Percentiles rank a stretch among this genome's conserved stretches.
phyloP scores from a whole-genome alignment of 2,888 invertebrate genomes.

The Miltochrista miniata region DNA sequence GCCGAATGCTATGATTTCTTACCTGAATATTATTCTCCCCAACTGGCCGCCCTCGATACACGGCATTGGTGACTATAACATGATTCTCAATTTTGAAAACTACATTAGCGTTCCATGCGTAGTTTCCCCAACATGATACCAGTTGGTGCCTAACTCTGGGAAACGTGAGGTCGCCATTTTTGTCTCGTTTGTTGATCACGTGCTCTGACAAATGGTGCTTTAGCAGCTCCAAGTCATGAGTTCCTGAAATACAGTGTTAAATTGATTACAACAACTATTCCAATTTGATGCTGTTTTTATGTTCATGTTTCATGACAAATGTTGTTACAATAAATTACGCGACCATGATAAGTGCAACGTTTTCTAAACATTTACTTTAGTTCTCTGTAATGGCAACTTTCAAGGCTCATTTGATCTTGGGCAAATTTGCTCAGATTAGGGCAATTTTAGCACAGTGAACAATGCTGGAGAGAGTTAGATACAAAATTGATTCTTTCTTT shows the following conservation, averaged over 20 bases:
- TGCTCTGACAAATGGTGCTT: slow-evolving; percentile 73
- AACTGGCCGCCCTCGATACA: slow-evolving; percentile 87
- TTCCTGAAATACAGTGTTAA: slow-evolving; percentile 44
- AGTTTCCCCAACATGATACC: slow-evolving; percentile 89
- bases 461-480: too few species aligned
- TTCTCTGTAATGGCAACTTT: too few species aligned
- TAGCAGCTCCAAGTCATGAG: slow-evolving; percentile 81
- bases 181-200: slow-evolving; percentile 81
- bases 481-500: too few species aligned
- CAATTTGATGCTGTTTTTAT: not conserved
- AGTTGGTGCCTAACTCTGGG: slow-evolving; percentile 87
- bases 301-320: not conserved
- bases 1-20: slow-evolving; percentile 1
- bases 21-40: slow-evolving; percentile 90
- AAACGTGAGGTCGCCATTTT: slow-evolving; percentile 84
- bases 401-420: too few species aligned
- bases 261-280: not conserved
- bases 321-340: too few species aligned
- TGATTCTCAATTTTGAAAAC: slow-evolving; percentile 88
- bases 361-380: too few species aligned
- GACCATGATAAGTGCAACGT: too few species aligned
- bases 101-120: slow-evolving; percentile 87
- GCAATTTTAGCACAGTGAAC: too few species aligned
- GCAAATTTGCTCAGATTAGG: too few species aligned
- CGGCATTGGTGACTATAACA: slow-evolving; percentile 84